Evolutionary conservation across 2,797 vertebrate species (phyloP).

Genomic region (Euthynnus affinis): DNA sequence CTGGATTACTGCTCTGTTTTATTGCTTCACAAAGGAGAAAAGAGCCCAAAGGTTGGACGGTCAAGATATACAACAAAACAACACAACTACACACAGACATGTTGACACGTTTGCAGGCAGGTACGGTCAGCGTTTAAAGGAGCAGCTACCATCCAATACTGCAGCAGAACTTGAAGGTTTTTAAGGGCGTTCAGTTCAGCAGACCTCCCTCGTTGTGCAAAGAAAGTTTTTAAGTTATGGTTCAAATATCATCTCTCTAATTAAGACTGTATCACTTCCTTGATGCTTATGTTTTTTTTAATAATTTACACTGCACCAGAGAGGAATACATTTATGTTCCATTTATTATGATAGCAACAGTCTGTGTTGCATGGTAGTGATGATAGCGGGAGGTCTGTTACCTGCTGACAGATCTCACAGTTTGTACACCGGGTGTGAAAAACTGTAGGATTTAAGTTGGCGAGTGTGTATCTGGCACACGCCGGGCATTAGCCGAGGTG

Average conservation of each 20-base stretch:
- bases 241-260: background rate
- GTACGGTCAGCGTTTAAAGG: no score
- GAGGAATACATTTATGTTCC: background rate
- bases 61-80: background rate
- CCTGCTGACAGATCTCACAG: slow-evolving; percentile 40
- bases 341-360: slow-evolving; percentile 8
- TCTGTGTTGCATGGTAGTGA: slow-evolving; percentile 7
- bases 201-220: background rate
- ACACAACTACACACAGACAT: no score
- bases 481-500: slow-evolving; percentile 29
- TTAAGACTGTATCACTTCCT: background rate
- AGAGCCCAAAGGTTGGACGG: background rate
- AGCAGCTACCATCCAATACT: background rate
- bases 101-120: no score
- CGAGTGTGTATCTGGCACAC: slow-evolving; percentile 44
- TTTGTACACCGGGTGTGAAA: slow-evolving; percentile 31
- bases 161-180: background rate
- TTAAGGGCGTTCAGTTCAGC: background rate
- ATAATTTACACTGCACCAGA: slow-evolving; percentile 9
- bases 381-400: background rate
- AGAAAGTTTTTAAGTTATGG: slow-evolving; percentile 2
- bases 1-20: background rate
- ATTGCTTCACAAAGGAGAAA: background rate
- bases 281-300: background rate
- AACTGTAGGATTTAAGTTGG: slow-evolving; percentile 53